Conservation (phyloP, 2,888 invertebrate genomes). For the Agrotis exclamationis region DNA sequence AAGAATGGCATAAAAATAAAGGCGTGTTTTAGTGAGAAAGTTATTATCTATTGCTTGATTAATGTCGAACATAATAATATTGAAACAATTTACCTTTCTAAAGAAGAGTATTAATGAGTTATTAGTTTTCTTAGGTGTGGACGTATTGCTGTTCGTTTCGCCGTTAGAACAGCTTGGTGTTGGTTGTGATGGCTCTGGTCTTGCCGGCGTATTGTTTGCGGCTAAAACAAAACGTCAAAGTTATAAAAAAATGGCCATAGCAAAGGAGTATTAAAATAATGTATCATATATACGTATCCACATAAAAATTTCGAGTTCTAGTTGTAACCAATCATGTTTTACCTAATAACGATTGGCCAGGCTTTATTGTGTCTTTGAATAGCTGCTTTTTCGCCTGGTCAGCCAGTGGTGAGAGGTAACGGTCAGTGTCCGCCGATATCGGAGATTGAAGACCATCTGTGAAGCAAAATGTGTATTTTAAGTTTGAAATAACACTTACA, state of each 20-base stretch:
- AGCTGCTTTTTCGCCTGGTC: conserved; percentile 88
- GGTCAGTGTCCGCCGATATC: conserved; percentile 91
- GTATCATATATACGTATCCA: no score
- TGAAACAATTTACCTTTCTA: conserved; percentile 94
- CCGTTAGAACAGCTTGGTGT: conserved; percentile 69
- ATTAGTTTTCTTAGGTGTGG: conserved; percentile 84
- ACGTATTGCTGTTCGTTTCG: conserved; percentile 69
- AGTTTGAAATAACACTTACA: neutral
- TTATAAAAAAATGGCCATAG: no score
- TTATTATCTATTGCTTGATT: neutral
- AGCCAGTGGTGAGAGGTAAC: conserved; percentile 93
- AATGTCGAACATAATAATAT: no score
- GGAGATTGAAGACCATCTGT: conserved; percentile 89
- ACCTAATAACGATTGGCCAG: conserved; percentile 91
- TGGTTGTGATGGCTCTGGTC: conserved; percentile 67
- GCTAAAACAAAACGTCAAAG: conserved; percentile 69
- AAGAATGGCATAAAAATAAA: neutral
- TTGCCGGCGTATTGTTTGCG: conserved; percentile 70
- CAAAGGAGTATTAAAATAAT: no score
- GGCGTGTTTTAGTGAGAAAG: neutral
- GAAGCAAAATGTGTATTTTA: conserved; percentile 23
- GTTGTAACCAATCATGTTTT: conserved; percentile 38
- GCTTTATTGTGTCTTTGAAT: conserved; percentile 90
- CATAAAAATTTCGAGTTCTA: no score
- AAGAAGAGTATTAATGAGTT: conserved; percentile 93